Evolutionary conservation across 2,113 vertebrate genomes (phyloP).

Genomic region (Tetraodon nigroviridis): DNA sequence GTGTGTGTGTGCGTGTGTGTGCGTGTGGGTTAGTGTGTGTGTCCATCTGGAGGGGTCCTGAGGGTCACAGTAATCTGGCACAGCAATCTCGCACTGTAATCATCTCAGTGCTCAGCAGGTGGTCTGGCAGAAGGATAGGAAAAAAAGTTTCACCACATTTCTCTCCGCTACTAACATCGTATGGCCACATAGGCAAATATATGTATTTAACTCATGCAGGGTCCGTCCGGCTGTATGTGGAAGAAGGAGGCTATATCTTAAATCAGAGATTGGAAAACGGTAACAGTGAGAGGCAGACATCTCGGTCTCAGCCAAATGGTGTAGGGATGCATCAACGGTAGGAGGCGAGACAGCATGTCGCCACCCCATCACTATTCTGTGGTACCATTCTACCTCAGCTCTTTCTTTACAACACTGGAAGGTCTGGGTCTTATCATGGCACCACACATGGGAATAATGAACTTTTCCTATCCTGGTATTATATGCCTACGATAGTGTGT

Average conservation of each 20-base stretch:
- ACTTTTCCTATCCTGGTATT: slow-evolving; percentile 49
- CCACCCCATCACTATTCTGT: slow-evolving; percentile 20
- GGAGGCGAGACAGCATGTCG: slow-evolving; percentile 12
- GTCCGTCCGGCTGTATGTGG: not conserved
- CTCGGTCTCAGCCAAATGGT: slow-evolving; percentile 10
- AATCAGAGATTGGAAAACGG: slow-evolving; percentile 4
- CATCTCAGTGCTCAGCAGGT: slow-evolving; percentile 64
- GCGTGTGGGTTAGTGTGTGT: slow-evolving; percentile 31
- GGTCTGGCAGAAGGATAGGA: slow-evolving; percentile 57
- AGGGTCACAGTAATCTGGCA: slow-evolving; percentile 70
- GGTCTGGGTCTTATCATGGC: slow-evolving; percentile 49
- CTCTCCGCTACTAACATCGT: slow-evolving; percentile 18
- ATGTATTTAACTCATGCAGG: not conserved
- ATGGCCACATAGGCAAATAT: slow-evolving; percentile 2
- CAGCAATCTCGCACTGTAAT: slow-evolving; percentile 67
- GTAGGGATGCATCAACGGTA: slow-evolving; percentile 25
- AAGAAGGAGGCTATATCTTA: not conserved
- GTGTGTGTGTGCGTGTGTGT: slow-evolving; percentile 20
- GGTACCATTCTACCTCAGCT: slow-evolving; percentile 5
- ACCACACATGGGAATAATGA: slow-evolving; percentile 60
- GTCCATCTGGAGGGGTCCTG: slow-evolving; percentile 65
- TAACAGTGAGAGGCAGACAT: slow-evolving; percentile 7
- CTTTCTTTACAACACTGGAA: slow-evolving; percentile 25
- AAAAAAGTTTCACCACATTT: slow-evolving; percentile 54
- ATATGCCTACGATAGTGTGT: slow-evolving; percentile 38